Evolutionary conservation across 2,113 vertebrate species (phyloP).

Genomic region (Thalassarche chlororhynchos): DNA sequence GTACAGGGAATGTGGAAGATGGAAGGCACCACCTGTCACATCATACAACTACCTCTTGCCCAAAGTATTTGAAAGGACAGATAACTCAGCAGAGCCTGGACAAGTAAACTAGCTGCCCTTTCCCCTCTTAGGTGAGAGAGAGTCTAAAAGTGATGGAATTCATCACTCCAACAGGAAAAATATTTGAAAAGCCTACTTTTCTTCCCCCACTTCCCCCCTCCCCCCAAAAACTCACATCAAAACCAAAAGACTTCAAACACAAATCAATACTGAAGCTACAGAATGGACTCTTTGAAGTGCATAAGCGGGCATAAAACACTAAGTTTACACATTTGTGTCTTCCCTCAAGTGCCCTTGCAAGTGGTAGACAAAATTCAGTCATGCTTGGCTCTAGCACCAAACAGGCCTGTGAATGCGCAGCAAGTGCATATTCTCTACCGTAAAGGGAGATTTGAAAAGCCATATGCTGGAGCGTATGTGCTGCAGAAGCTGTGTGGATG

Average conservation of each 20-base stretch:
- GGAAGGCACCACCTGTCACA: background rate
- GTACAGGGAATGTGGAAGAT: background rate
- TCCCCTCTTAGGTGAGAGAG: background rate
- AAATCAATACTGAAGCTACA: background rate
- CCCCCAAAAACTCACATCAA: background rate
- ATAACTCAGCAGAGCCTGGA: background rate
- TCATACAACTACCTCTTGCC: background rate
- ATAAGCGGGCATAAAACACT: background rate
- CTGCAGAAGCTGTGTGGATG: background rate
- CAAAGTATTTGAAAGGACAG: background rate
- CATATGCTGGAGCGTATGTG: slow-evolving; percentile 27
- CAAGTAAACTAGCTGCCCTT: background rate
- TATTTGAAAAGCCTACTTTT: background rate
- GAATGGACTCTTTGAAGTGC: background rate
- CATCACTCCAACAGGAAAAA: background rate
- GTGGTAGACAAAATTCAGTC: background rate
- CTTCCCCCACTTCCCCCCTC: background rate
- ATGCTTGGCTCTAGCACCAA: background rate
- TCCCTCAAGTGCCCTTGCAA: background rate
- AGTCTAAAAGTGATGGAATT: background rate
- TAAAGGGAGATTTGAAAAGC: background rate
- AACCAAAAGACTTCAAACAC: background rate
- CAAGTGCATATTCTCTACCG: background rate
- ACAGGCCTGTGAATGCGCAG: background rate
- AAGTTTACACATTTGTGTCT: background rate